phyloP scores from a whole-genome alignment of 1,140 invertebrate genomes.

The Drosophila oshimai region DNA sequence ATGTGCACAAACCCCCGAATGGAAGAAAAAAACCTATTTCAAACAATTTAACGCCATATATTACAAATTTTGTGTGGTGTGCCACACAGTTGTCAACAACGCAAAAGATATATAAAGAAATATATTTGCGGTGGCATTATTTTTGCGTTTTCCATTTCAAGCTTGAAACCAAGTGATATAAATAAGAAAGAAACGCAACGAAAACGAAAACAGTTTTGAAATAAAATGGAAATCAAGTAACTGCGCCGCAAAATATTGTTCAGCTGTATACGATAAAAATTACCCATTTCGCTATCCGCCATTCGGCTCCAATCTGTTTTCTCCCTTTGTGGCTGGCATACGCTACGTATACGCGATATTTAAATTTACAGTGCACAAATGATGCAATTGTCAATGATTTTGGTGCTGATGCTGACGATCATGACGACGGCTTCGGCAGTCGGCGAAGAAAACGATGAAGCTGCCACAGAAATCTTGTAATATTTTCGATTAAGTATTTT shows the following conservation, averaged over 20 bases:
- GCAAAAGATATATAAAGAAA: conserved; percentile 28
- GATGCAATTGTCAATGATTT: conserved; percentile 56
- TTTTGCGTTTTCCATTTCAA: conserved; percentile 60
- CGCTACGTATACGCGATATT: conserved; percentile 71
- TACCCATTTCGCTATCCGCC: conserved; percentile 21
- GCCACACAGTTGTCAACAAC: conserved; percentile 15
- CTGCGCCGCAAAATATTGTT: conserved; percentile 55
- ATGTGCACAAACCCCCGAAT: neutral
- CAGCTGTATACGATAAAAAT: conserved; percentile 52
- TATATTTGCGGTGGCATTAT: conserved; percentile 57
- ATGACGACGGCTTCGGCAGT: conserved; percentile 19
- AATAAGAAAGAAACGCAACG: conserved; percentile 15
- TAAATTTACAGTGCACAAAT: conserved; percentile 49
- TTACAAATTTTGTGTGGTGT: conserved; percentile 5
- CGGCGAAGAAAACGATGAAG: conserved; percentile 16
- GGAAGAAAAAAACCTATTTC: neutral
- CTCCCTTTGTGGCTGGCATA: conserved; percentile 36
- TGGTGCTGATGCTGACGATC: conserved; percentile 6
- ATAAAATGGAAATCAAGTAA: conserved; percentile 71
- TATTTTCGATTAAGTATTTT: neutral
- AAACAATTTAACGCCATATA: conserved; percentile 2
- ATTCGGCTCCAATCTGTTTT: conserved; percentile 3
- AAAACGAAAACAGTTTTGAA: conserved; percentile 41
- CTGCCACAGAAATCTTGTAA: conserved; percentile 53
- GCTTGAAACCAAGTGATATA: conserved; percentile 41